Evolutionary conservation across 2,888 invertebrate species (phyloP).

Genomic region (Schizotus pectinicornis): DNA sequence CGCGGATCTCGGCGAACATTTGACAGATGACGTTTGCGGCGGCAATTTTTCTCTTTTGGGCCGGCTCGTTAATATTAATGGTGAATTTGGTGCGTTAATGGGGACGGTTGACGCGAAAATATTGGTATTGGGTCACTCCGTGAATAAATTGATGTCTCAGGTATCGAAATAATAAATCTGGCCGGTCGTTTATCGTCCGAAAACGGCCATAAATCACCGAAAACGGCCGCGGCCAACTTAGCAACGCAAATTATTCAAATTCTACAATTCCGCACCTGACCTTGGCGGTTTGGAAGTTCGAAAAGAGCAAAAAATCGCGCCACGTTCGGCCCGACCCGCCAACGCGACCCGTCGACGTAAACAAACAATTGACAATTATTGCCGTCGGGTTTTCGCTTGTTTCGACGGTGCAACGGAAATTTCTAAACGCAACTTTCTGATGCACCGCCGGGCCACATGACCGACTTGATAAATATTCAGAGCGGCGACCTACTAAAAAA

Average conservation of each 20-base stretch:
- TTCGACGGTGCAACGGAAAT: constrained; percentile 12
- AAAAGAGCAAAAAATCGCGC: not conserved
- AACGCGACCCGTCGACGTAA: no score
- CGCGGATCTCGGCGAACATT: no score
- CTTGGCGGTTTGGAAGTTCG: not conserved
- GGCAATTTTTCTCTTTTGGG: no score
- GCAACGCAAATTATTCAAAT: constrained; percentile 15
- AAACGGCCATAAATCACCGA: not conserved
- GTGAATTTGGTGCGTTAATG: no score
- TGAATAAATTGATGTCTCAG: no score
- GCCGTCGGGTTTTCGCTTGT: not conserved
- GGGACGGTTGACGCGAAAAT: no score
- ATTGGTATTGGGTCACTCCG: no score
- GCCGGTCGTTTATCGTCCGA: no score
- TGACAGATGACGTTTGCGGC: no score
- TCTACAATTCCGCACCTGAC: constrained; percentile 7
- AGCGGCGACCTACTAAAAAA: constrained; percentile 46
- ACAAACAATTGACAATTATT: constrained; percentile 3
- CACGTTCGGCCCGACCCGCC: no score
- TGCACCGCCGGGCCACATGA: constrained; percentile 45
- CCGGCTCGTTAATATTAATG: no score
- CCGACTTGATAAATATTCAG: constrained; percentile 46
- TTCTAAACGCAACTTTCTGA: not conserved
- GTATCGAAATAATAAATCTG: no score
- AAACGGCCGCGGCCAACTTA: constrained; percentile 6